Conservation (phyloP, 2,888 invertebrate species). For the Rotaria magnacalcarata region DNA sequence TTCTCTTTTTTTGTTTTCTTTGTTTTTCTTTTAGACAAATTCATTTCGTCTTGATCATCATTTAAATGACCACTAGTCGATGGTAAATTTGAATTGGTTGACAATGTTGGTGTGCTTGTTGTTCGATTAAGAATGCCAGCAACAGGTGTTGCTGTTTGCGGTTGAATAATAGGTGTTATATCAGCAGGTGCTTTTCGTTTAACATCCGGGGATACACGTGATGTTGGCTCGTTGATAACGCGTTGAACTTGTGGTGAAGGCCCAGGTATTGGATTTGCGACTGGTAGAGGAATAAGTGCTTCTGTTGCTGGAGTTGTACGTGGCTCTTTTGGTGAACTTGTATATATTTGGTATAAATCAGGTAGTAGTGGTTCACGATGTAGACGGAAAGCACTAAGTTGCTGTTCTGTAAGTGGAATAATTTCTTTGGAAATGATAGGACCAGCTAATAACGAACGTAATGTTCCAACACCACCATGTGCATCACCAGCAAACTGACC, state of each 20-base stretch:
- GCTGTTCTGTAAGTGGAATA: conserved; percentile 2
- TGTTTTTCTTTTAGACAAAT: background rate
- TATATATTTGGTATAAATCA: conserved; percentile 2
- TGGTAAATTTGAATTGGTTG: background rate
- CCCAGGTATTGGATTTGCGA: background rate
- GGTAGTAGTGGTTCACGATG: background rate
- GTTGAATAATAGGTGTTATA: background rate
- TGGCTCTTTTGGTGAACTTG: background rate
- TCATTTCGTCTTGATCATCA: conserved; percentile 33
- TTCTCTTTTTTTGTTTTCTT: conserved; percentile 33
- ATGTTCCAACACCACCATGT: conserved; percentile 24
- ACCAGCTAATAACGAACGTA: conserved; percentile 12
- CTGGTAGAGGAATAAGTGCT: background rate
- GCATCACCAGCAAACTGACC: background rate
- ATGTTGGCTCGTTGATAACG: background rate
- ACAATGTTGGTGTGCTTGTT: background rate
- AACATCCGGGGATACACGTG: conserved; percentile 17
- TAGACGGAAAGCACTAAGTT: conserved; percentile 24
- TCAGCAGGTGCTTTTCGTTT: conserved; percentile 30
- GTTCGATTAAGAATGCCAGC: background rate
- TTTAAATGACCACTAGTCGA: conserved; percentile 1
- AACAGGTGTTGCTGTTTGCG: conserved; percentile 10
- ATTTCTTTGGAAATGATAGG: background rate
- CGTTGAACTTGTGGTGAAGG: conserved; percentile 26
- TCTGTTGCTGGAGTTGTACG: background rate